A percentile compares a stretch with the other conserved stretches of the same genome.
Evolutionary conservation across 2,797 vertebrate species (phyloP).

Genomic region (Molossus alvarezi): DNA sequence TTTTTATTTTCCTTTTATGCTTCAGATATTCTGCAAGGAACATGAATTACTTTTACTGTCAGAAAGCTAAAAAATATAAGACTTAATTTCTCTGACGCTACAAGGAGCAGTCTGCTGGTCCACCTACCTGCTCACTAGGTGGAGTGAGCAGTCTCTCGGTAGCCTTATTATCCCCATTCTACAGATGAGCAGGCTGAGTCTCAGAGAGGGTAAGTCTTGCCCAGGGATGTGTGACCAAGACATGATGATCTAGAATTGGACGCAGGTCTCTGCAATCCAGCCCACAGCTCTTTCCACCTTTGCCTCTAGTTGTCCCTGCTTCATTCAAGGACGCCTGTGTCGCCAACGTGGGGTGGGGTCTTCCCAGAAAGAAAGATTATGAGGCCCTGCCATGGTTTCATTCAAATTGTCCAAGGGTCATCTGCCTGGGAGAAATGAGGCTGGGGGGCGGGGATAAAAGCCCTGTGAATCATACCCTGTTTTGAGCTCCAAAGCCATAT

Average conservation of each 20-base stretch:
- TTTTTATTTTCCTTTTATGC: background rate
- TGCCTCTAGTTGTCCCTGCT: background rate
- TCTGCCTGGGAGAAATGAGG: background rate
- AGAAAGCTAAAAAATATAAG: background rate
- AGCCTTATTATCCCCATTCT: background rate
- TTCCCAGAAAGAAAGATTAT: background rate
- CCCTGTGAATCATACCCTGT: background rate
- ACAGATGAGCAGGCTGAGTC: background rate
- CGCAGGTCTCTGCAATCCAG: background rate
- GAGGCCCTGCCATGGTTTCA: background rate
- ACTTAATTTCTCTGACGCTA: background rate
- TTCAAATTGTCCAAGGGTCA: background rate
- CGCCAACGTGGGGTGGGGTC: background rate
- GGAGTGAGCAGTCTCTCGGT: background rate
- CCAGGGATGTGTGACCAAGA: background rate
- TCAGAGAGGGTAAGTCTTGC: background rate
- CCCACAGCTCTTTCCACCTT: background rate
- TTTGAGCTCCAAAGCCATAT: background rate
- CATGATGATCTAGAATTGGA: background rate
- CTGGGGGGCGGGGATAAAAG: background rate
- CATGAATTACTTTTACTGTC: background rate
- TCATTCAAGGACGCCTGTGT: background rate
- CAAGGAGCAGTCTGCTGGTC: accelerated
- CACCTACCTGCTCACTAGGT: background rate
- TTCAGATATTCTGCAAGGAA: constrained; percentile 44